Evolutionary conservation across 2,113 vertebrate species (phyloP), one percentile per base, ranked within the genome.

Genomic region (Ornithorhynchus anatinus): DNA sequence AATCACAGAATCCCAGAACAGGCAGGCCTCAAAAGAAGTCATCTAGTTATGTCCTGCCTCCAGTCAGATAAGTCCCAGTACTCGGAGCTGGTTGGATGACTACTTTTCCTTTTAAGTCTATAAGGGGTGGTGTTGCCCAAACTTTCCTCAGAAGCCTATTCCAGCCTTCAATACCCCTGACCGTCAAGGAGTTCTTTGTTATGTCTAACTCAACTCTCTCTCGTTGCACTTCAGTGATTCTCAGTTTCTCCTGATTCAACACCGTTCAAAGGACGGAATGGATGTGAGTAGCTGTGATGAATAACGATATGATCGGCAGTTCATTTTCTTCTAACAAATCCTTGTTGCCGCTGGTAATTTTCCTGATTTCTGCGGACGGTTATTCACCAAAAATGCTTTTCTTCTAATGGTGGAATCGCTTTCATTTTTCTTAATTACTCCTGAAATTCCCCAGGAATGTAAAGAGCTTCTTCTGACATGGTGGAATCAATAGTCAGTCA

Each of bases 381-480:
- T 84, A 84, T 84, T 87, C 77, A 62, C 29, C 86, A 86, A 72
- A 77, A 84, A 72, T 39, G 1, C 50, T 59, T 77, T 14, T 78
- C 79, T 80, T n/a, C 72, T 76, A 47, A 48, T 17, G 38, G 29
- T 75, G 17, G 16, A 58, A 61, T 39, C 48, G 11, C 53, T 80
- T 72, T 61, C n/a, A 39, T 72, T 68, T 78, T 75, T 77, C 69
- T 71, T 81, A 91, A 87, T 88, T 87, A 86, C 79, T 85, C 86
- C 79, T 85, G 81, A 87, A 63, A 39, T 70, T 67, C 68, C 67
- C 59, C 65, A 62, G 74, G 78, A 62, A 66, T 64, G 53, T 73
- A 35, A 48, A 64, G 71, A 79, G 48, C 59, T 37, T 35, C 62
- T 13, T 56, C 45, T 75, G 52, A 81, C 80, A 87, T 67, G 60